Conservation (phyloP, 2,797 vertebrate genomes). For the Spinibarbus caldwelli region DNA sequence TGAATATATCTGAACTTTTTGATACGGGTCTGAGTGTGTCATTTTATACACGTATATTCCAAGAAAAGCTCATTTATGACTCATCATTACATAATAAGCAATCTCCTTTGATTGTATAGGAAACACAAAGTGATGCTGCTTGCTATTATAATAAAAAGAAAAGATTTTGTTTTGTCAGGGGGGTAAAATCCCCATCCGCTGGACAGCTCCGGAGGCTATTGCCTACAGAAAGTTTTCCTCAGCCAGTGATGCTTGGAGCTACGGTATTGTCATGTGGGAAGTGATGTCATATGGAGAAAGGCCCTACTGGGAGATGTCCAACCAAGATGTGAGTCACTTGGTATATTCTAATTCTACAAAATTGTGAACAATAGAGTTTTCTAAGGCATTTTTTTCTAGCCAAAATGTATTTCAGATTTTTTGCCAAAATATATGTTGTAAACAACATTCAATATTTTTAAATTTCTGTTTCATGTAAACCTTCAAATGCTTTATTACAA, state of each 20-base stretch:
- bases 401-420: neutral
- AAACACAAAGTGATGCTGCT: neutral
- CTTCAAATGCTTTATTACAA: too few relatives aligned
- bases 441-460: too few relatives aligned
- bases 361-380: neutral
- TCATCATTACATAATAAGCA: neutral
- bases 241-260: constrained; percentile 94
- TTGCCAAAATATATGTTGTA: neutral
- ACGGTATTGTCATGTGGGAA: constrained; percentile 99
- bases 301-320: constrained; percentile 99
- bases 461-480: too few relatives aligned
- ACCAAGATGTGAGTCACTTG: constrained; percentile 90
- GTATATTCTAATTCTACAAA: neutral
- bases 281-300: constrained; percentile 99
- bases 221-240: constrained; percentile 97
- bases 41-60: neutral
- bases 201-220: constrained; percentile 97
- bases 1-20: constrained; percentile 32
- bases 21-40: neutral
- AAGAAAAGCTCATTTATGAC: neutral
- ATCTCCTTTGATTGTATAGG: neutral
- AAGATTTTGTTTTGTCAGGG: constrained; percentile 77
- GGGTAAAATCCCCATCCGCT: constrained; percentile 96
- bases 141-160: constrained; percentile 33
- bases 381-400: neutral